Percentiles rank a stretch among this genome's conserved stretches.
Conservation (phyloP, 2,888 invertebrate species). For the Cacoxenus indagator region DNA sequence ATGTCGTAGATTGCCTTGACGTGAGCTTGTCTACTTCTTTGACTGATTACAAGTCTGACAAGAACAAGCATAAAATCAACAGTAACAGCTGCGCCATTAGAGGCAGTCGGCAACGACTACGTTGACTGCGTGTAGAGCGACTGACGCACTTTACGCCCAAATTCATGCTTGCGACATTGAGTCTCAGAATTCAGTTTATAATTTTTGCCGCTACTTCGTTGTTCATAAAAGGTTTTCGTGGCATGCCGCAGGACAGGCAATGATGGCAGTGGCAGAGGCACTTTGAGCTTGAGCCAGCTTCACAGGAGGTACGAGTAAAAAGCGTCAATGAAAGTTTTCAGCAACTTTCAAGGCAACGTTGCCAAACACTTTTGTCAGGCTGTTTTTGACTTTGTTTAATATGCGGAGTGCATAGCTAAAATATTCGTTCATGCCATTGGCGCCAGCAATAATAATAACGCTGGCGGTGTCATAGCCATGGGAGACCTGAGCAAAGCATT, state of each 20-base stretch:
- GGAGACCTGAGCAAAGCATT: not conserved
- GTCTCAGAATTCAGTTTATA: conserved; percentile 63
- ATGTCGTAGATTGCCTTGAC: too few relatives aligned
- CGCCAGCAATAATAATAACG: not conserved
- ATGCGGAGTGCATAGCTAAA: too few relatives aligned
- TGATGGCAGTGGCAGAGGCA: too few relatives aligned
- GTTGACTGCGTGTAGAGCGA: too few relatives aligned
- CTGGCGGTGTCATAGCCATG: not conserved
- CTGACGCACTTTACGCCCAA: not conserved
- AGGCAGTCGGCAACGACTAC: too few relatives aligned
- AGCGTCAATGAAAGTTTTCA: not conserved
- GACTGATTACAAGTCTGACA: not conserved
- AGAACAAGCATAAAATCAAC: conserved; percentile 27
- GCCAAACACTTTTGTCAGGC: not conserved
- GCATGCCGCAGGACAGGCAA: too few relatives aligned
- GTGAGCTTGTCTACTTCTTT: too few relatives aligned
- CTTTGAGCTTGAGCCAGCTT: not conserved
- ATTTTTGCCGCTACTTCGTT: conserved; percentile 39
- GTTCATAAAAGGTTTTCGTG: conserved; percentile 34
- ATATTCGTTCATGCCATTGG: conserved; percentile 16
- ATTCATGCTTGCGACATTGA: conserved; percentile 23
- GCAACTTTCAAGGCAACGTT: not conserved
- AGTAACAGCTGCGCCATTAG: conserved; percentile 11
- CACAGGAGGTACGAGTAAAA: not conserved
- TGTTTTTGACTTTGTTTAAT: not conserved